These are phyloP conservation scores for Molorchus minor DNA, from an alignment of 2,888 invertebrate species.

Conservation along the genomic window DNA sequence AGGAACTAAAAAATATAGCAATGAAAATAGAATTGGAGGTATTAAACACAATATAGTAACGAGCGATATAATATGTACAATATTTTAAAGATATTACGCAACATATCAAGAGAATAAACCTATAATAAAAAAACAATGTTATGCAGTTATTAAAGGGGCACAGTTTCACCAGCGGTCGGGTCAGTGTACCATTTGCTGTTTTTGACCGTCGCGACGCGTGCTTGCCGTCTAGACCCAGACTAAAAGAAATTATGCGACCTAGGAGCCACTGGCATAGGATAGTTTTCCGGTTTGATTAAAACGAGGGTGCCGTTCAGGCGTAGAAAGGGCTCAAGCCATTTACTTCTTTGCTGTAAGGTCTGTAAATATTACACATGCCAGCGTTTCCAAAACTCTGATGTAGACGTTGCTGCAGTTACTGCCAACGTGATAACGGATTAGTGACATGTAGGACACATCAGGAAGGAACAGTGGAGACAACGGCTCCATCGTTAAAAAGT, in stretches of 20 bases:
- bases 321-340: neutral
- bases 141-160: too few species aligned
- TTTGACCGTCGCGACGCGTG: neutral
- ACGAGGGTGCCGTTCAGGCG: neutral
- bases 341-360: neutral
- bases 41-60: too few species aligned
- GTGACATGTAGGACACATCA: neutral
- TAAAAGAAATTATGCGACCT: neutral
- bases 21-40: too few species aligned
- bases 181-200: neutral
- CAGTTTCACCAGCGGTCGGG: neutral
- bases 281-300: neutral
- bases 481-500: neutral
- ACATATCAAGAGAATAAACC: too few species aligned
- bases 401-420: neutral
- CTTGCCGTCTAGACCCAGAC: neutral
- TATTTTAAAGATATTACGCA: too few species aligned
- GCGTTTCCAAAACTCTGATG: neutral
- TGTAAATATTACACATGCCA: neutral
- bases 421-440: neutral
- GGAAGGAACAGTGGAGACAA: neutral
- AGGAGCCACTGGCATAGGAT: slow-evolving; percentile 1
- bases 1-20: too few species aligned
- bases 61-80: too few species aligned
- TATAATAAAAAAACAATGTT: too few species aligned